Evolutionary conservation across 2,113 vertebrate genomes (phyloP), one percentile per base, ranked within the genome.

Genomic region (Halcyon senegalensis): DNA sequence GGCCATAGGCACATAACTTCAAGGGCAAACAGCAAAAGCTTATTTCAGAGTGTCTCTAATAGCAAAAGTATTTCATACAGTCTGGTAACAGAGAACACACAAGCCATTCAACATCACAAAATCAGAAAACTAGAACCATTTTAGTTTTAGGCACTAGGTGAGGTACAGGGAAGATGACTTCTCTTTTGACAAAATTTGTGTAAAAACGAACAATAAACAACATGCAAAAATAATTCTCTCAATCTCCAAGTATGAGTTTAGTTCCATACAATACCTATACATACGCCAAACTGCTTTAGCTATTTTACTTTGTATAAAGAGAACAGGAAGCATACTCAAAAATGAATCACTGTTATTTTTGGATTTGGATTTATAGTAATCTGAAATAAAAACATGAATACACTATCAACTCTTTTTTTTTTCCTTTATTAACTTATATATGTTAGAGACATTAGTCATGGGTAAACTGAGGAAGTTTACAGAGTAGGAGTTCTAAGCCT

Each of bases 11-110:
- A 94, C 44, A 39, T 56, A 88, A 89, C 69, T 91, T 89, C 78
- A 90, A 94, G 78, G 58, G 62, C 64, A 91, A 94, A 83, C 68
- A 88, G 63, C 31, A 94, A 94, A 87, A 91, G 69, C 73, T 60
- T 64, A 75, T 68, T 93, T 91, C 33, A 13, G 59, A 95, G 28
- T 48, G 28, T 27, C 13, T 87, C 8, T 68, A 76, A 82, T 18
- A 93, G 39, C n/a, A 73, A 7, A 89, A 87, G 20, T 35, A 7
- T 64, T 89, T 91, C 81, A 64, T 10, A 37, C 25, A 87, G 77
- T 91, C 39, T 48, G 14, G 59, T 70, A 87, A 89, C 12, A 84
- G 51, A 77, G 41, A 87, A 90, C 7, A 69, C 28, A 87, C 31
- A 55, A 91, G 23, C 12, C 41, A 84, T 48, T 84, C 19, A 63